These are phyloP conservation scores for Diglossa cyanea DNA, from an alignment of 2,797 vertebrate genomes.

Conservation along the genomic window DNA sequence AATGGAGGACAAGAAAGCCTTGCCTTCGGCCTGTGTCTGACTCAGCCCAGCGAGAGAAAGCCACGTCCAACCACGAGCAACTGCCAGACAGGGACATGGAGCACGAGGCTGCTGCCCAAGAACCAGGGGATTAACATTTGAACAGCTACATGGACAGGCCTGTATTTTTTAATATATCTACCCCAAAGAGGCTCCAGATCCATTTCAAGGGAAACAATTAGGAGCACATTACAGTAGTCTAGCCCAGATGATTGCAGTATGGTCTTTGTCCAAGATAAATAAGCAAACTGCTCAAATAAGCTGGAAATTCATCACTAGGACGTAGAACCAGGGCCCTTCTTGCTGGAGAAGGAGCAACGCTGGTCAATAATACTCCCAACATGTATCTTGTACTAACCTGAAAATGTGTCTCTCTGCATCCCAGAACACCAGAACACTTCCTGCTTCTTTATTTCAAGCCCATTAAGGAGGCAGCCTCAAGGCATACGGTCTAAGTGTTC, in stretches of 20 bases:
- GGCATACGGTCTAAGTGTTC: neutral
- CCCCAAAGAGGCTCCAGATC: conserved; percentile 26
- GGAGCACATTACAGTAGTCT: conserved; percentile 36
- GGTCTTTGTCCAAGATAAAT: conserved; percentile 26
- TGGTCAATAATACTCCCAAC: neutral
- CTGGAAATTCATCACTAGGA: neutral
- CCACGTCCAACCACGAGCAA: conserved; percentile 30
- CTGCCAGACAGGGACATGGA: conserved; percentile 43
- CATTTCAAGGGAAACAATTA: conserved; percentile 61
- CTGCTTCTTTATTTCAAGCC: neutral
- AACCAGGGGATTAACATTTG: conserved; percentile 29
- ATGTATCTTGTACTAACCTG: neutral
- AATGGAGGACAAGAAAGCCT: conserved; percentile 52
- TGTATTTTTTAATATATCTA: conserved; percentile 14
- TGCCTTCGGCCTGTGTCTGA: conserved; percentile 52
- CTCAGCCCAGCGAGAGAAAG: conserved; percentile 39
- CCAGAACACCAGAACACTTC: neutral
- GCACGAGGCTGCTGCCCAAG: neutral
- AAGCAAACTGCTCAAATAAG: conserved; percentile 21
- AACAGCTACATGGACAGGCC: neutral
- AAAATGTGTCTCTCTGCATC: neutral
- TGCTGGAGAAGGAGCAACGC: neutral
- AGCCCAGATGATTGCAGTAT: conserved; percentile 19
- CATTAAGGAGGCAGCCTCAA: neutral
- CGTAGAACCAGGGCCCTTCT: neutral